phyloP scores from a whole-genome alignment of 2,888 invertebrate genomes.

The Drosophila imparisetae region DNA sequence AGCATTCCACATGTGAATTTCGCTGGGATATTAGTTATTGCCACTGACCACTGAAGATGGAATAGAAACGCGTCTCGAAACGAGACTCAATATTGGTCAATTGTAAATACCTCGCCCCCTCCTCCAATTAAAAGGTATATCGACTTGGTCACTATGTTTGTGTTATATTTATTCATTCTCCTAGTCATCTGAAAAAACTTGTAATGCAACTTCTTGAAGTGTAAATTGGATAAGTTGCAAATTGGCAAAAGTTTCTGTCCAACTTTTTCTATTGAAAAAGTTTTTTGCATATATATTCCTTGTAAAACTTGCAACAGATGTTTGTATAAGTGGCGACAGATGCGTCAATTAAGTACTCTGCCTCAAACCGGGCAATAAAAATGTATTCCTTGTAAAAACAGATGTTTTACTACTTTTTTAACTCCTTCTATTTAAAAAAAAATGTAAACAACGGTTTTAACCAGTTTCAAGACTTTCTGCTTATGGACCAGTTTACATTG shows the following conservation, averaged over 20 bases:
- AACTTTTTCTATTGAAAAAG: neutral
- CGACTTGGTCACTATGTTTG: neutral
- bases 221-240: neutral
- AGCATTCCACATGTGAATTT: constrained; percentile 21
- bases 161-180: neutral
- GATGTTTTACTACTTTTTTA: neutral
- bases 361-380: neutral
- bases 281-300: neutral
- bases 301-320: neutral
- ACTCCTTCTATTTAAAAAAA: neutral
- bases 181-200: neutral
- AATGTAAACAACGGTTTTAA: neutral
- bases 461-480: neutral
- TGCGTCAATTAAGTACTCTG: neutral
- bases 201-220: no score
- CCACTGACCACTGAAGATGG: constrained; percentile 12
- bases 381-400: neutral
- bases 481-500: neutral
- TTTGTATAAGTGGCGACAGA: neutral
- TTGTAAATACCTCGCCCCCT: neutral
- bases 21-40: constrained; percentile 21
- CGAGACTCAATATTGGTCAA: constrained; percentile 24
- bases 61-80: constrained; percentile 8
- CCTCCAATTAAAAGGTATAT: neutral
- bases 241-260: neutral